These are phyloP conservation scores for Neodiprion fabricii DNA, from an alignment of 1,140 invertebrate genomes.

Conservation along the genomic window DNA sequence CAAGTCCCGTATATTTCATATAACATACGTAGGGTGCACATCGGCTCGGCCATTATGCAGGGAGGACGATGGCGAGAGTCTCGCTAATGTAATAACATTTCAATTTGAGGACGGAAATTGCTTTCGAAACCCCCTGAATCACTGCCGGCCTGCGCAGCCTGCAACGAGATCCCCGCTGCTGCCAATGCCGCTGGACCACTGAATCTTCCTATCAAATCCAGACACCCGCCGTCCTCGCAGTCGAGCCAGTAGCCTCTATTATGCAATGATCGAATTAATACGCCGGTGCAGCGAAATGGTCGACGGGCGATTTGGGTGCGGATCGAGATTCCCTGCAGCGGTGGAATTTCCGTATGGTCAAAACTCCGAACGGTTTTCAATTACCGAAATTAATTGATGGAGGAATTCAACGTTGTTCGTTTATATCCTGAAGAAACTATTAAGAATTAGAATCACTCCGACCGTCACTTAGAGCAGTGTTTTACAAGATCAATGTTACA, in stretches of 20 bases:
- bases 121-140: constrained; percentile 29
- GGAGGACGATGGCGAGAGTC: constrained; percentile 35
- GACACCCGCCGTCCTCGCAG: constrained; percentile 10
- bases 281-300: too few species aligned
- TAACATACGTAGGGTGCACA: not conserved
- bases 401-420: too few species aligned
- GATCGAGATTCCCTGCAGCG: too few species aligned
- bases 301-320: too few species aligned
- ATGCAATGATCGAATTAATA: too few species aligned
- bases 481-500: too few species aligned
- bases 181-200: not conserved
- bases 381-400: too few species aligned
- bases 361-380: too few species aligned
- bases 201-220: constrained; percentile 15
- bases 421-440: too few species aligned
- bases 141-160: not conserved
- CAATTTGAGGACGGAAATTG: constrained; percentile 60
- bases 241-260: constrained; percentile 13
- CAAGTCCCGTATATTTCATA: not conserved
- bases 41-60: not conserved
- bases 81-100: constrained; percentile 60
- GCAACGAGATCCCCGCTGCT: constrained; percentile 1
- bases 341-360: too few species aligned
- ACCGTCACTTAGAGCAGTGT: too few species aligned
- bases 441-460: too few species aligned